Percentiles rank a stretch among this genome's conserved stretches.
Conservation (phyloP, 2,888 invertebrate genomes). For the Nudaria mundana region DNA sequence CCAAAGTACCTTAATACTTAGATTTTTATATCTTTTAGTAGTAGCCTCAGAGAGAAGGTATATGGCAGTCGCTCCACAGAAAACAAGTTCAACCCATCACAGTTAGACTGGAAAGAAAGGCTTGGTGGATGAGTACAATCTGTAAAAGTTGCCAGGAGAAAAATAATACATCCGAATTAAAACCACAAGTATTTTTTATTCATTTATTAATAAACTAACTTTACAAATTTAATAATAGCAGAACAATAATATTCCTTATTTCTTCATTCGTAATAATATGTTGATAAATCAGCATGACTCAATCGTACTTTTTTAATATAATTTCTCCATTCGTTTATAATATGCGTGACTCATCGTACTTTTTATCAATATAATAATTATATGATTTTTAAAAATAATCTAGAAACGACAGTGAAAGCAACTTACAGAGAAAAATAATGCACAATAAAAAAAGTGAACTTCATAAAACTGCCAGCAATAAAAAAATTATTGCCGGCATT, state of each 20-base stretch:
- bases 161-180: slow-evolving; percentile 35
- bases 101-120: too few relatives aligned
- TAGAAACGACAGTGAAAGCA: slow-evolving; percentile 80
- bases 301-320: slow-evolving; percentile 76
- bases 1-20: too few relatives aligned
- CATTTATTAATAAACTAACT: slow-evolving; percentile 82
- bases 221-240: slow-evolving; percentile 82
- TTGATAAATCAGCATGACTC: slow-evolving; percentile 70
- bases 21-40: too few relatives aligned
- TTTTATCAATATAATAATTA: slow-evolving; percentile 79
- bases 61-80: too few relatives aligned
- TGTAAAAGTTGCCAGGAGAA: too few relatives aligned
- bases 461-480: slow-evolving; percentile 65
- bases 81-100: too few relatives aligned
- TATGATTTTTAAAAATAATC: slow-evolving; percentile 79
- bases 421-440: slow-evolving; percentile 76
- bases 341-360: slow-evolving; percentile 77
- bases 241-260: slow-evolving; percentile 82
- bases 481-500: slow-evolving; percentile 50
- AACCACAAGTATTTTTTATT: slow-evolving; percentile 73
- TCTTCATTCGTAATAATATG: slow-evolving; percentile 80
- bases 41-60: too few relatives aligned
- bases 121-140: too few relatives aligned
- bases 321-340: slow-evolving; percentile 80
- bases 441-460: slow-evolving; percentile 71